phyloP scores from a whole-genome alignment of 2,888 invertebrate genomes.

The Sminthurinus aureus region DNA sequence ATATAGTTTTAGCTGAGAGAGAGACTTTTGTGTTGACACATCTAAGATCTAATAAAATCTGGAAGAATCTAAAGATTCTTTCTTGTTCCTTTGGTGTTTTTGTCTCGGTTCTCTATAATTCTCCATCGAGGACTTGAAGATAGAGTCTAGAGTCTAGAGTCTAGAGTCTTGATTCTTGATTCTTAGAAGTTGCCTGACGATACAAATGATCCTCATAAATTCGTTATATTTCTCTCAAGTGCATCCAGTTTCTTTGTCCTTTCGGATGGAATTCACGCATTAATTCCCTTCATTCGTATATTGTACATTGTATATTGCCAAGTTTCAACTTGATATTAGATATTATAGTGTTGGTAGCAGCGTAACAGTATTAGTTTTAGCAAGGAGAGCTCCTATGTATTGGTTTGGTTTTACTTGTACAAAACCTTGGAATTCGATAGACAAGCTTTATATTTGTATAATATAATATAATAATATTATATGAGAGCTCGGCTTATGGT shows the following conservation, averaged over 20 bases:
- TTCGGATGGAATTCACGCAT: constrained; percentile 20
- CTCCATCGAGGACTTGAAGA: neutral
- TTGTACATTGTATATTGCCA: constrained; percentile 25
- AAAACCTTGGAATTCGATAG: no score
- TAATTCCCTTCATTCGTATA: constrained; percentile 32
- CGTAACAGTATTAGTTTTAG: no score
- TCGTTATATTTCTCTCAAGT: constrained; percentile 27
- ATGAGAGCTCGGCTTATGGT: no score
- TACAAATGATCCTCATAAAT: constrained; percentile 38
- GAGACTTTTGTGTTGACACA: neutral
- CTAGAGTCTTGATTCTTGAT: neutral
- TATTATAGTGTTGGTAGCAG: neutral
- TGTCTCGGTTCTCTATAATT: no score
- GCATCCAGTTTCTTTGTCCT: constrained; percentile 27
- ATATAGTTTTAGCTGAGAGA: neutral
- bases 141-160: neutral
- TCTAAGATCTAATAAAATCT: neutral
- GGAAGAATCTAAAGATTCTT: neutral
- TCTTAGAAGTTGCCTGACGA: constrained; percentile 8
- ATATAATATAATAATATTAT: no score
- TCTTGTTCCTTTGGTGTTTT: neutral
- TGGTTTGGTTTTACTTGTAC: no score
- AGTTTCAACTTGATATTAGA: constrained; percentile 21
- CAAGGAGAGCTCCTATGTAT: no score
- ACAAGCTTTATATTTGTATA: no score